These are phyloP conservation scores for Semnopithecus entellus DNA, from an alignment of 2,113 vertebrate species.

Conservation along the genomic window DNA sequence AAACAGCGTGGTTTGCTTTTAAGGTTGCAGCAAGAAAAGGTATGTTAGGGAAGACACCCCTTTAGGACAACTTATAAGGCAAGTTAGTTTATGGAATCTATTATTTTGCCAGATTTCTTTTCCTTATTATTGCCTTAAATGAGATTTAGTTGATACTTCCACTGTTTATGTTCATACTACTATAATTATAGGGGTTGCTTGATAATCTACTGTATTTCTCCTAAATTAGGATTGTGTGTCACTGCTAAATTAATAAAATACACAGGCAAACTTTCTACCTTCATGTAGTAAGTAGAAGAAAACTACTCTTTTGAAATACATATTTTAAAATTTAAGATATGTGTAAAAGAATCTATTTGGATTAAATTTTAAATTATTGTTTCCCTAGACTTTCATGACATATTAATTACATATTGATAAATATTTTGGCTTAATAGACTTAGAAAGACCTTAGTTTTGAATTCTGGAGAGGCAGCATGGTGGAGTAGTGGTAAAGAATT, in stretches of 20 bases:
- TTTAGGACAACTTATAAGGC: not conserved
- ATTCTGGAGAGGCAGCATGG: not conserved
- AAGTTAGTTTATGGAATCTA: constrained; percentile 18
- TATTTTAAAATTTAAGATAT: constrained; percentile 33
- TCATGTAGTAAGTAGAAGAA: constrained; percentile 22
- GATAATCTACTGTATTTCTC: constrained; percentile 1
- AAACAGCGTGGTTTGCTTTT: constrained; percentile 94
- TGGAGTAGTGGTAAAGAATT: not conserved
- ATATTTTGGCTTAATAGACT: not conserved
- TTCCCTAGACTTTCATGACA: constrained; percentile 16
- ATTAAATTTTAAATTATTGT: constrained; percentile 23
- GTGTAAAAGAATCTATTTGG: not conserved
- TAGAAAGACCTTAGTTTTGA: not conserved
- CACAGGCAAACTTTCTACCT: not conserved
- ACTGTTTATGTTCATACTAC: not conserved
- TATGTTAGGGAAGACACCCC: constrained; percentile 71
- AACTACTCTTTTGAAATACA: constrained; percentile 30
- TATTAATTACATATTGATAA: not conserved
- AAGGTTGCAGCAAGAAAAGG: constrained; percentile 97
- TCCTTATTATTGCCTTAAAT: not conserved
- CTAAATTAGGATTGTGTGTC: constrained; percentile 18
- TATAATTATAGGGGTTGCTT: not conserved
- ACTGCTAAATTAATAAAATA: not conserved
- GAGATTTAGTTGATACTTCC: not conserved
- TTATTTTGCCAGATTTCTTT: constrained; percentile 43